Percentiles rank a stretch among this genome's conserved stretches.
phyloP scores from a whole-genome alignment of 2,113 vertebrate genomes.

The Silurus meridionalis region DNA sequence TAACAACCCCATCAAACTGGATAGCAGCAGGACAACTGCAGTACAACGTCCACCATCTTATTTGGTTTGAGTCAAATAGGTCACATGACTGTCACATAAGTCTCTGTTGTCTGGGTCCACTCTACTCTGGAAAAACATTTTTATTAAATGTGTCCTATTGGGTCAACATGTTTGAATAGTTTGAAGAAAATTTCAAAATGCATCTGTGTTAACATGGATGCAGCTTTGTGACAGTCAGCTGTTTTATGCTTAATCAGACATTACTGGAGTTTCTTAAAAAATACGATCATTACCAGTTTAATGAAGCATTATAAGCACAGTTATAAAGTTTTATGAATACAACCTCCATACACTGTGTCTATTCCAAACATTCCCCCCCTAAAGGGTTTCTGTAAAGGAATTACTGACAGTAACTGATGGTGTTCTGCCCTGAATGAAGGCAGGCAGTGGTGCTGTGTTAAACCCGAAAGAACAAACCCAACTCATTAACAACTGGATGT shows the following conservation, averaged over 20 bases:
- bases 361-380: neutral
- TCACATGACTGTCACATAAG: no score
- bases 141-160: no score
- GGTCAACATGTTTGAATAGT: no score
- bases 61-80: no score
- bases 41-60: no score
- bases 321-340: constrained; percentile 12
- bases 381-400: no score
- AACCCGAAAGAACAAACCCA: neutral
- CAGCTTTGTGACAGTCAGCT: neutral
- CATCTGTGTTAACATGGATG: no score
- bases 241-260: neutral
- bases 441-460: neutral
- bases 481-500: neutral
- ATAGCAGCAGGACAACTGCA: no score
- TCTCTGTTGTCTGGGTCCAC: no score
- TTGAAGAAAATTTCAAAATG: no score
- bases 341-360: neutral
- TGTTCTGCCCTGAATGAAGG: neutral
- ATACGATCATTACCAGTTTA: neutral
- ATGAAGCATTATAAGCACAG: constrained; percentile 12
- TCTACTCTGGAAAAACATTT: no score
- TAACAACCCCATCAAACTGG: no score
- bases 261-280: neutral
- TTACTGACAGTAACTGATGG: neutral